A percentile compares a stretch with the other conserved stretches of the same genome.
Conservation (phyloP, 1,140 invertebrate genomes). For the Gonioctena quinquepunctata region DNA sequence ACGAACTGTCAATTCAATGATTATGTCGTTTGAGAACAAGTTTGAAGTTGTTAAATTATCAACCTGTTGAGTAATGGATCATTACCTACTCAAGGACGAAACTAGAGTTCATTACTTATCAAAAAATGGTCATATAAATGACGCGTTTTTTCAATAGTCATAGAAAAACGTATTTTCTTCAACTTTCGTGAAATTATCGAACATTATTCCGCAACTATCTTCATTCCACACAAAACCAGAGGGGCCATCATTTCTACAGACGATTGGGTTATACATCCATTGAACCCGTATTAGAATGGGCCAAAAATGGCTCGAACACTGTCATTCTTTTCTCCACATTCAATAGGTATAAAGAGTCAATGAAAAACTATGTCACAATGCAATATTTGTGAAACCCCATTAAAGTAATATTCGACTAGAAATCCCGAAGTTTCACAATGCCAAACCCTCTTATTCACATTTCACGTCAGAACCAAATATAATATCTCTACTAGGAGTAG, state of each 20-base stretch:
- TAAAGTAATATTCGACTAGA: constrained; percentile 32
- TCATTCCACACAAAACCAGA: background rate
- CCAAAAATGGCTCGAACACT: background rate
- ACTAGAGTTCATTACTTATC: too few relatives aligned
- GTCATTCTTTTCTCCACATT: background rate
- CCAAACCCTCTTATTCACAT: constrained; percentile 1
- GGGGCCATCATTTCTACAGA: background rate
- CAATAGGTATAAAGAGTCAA: background rate
- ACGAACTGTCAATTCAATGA: too few relatives aligned
- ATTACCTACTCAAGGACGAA: too few relatives aligned
- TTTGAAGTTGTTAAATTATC: too few relatives aligned
- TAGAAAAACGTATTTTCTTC: too few relatives aligned
- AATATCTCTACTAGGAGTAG: constrained; percentile 16
- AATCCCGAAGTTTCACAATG: constrained; percentile 12
- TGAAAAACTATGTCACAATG: constrained; percentile 9
- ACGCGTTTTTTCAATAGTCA: too few relatives aligned
- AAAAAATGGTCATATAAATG: too few relatives aligned
- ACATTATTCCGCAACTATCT: too few relatives aligned
- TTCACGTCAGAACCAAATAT: background rate
- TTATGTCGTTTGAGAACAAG: too few relatives aligned
- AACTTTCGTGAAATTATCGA: too few relatives aligned
- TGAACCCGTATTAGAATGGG: background rate
- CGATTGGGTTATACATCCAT: background rate
- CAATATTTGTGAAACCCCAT: constrained; percentile 27
- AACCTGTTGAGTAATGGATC: too few relatives aligned